Conservation (phyloP, 2,888 invertebrate genomes). For the Zeuzera pyrina region DNA sequence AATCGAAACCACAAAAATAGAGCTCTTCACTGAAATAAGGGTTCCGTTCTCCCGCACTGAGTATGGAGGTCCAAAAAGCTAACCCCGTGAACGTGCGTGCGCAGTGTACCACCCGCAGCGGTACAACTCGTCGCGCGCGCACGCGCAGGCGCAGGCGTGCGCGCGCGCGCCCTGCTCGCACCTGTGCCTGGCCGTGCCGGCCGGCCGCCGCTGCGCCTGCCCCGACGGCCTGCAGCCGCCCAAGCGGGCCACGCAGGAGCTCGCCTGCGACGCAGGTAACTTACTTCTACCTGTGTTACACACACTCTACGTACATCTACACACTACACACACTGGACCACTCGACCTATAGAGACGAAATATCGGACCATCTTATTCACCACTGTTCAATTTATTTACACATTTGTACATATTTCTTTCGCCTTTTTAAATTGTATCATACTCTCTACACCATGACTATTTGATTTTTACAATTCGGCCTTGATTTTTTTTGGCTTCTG, state of each 20-base stretch:
- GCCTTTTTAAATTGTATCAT: too few species aligned
- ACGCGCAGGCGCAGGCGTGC: constrained; percentile 76
- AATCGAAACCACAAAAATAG: neutral
- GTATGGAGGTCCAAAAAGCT: neutral
- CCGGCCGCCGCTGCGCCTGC: constrained; percentile 91
- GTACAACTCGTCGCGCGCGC: constrained; percentile 81
- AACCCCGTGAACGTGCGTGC: neutral
- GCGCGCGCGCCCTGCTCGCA: constrained; percentile 86
- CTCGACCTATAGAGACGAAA: too few species aligned
- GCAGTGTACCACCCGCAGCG: constrained; percentile 85
- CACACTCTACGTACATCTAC: too few species aligned
- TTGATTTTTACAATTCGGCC: too few species aligned
- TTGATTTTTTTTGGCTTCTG: too few species aligned
- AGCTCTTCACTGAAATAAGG: neutral
- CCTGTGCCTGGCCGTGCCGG: constrained; percentile 92
- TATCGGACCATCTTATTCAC: too few species aligned
- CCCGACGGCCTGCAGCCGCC: constrained; percentile 79
- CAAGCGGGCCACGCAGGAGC: constrained; percentile 75
- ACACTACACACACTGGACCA: too few species aligned
- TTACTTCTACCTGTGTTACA: too few species aligned
- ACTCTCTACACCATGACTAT: too few species aligned
- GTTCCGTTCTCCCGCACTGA: too few species aligned
- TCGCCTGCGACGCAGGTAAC: constrained; percentile 84
- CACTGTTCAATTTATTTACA: too few species aligned
- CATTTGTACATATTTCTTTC: too few species aligned